phyloP scores from a whole-genome alignment of 2,888 invertebrate genomes.

The Frankliniella fusca region DNA sequence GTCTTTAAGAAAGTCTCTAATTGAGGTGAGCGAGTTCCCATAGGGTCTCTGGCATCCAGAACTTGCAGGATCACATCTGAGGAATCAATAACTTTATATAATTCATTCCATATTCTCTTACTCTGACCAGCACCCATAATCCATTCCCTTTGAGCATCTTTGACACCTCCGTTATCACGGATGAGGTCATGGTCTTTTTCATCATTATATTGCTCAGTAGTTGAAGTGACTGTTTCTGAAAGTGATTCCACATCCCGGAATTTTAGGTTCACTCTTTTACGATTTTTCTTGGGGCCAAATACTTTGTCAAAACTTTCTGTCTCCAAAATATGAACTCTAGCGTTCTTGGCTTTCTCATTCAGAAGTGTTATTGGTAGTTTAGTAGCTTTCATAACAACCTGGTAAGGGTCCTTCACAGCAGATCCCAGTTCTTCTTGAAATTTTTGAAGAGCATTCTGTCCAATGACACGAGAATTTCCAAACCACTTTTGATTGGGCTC shows the following conservation, averaged over 20 bases:
- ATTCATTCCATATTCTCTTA: slow-evolving; percentile 96
- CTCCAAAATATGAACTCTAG: slow-evolving; percentile 89
- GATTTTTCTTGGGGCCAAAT: slow-evolving; percentile 89
- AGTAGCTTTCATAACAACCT: slow-evolving; percentile 95
- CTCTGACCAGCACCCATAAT: slow-evolving; percentile 95
- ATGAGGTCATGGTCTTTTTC: slow-evolving; percentile 74
- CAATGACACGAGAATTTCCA: slow-evolving; percentile 94
- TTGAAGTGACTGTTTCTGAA: slow-evolving; percentile 66
- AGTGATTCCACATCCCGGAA: slow-evolving; percentile 75
- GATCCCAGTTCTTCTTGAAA: slow-evolving; percentile 93
- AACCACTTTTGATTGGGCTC: slow-evolving; percentile 99
- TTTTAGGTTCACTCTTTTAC: slow-evolving; percentile 81
- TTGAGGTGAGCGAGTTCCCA: slow-evolving; percentile 90
- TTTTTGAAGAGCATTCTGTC: slow-evolving; percentile 82
- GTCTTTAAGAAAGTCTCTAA: slow-evolving; percentile 88
- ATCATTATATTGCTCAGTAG: slow-evolving; percentile 69
- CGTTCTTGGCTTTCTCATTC: slow-evolving; percentile 85
- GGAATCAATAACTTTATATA: slow-evolving; percentile 98
- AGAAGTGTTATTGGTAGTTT: slow-evolving; percentile 89
- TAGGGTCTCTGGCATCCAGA: slow-evolving; percentile 94
- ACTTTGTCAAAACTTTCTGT: slow-evolving; percentile 91
- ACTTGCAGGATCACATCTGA: slow-evolving; percentile 96
- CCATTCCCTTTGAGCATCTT: slow-evolving; percentile 82
- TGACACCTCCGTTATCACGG: slow-evolving; percentile 73
- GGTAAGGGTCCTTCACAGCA: slow-evolving; percentile 92